Percentiles rank a stretch among this genome's conserved stretches.
phyloP scores from a whole-genome alignment of 2,888 invertebrate species.

The Gastrophysa polygoni region DNA sequence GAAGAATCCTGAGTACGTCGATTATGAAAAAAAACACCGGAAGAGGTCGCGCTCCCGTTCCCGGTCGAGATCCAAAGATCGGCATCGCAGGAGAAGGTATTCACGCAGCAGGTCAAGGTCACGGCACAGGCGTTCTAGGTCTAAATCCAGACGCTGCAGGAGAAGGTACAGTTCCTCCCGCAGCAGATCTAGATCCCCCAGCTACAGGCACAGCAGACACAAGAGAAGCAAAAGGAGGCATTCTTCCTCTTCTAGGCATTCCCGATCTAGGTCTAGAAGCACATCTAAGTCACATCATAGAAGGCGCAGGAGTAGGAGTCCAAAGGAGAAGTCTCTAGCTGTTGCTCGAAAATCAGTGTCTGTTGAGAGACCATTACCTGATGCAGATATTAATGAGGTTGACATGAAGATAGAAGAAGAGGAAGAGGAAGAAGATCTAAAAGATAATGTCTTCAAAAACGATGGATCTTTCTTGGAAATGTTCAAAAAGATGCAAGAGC shows the following conservation, averaged over 20 bases:
- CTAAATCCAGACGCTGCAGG: constrained; percentile 37
- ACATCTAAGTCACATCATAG: constrained; percentile 32
- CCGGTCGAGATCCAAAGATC: constrained; percentile 41
- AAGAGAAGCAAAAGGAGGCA: constrained; percentile 24
- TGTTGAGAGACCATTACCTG: constrained; percentile 24
- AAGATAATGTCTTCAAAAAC: constrained; percentile 72
- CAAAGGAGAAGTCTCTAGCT: constrained; percentile 17
- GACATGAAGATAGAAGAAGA: constrained; percentile 42
- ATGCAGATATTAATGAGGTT: constrained; percentile 35
- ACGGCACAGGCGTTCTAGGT: constrained; percentile 34
- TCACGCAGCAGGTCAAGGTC: constrained; percentile 41
- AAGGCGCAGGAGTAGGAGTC: constrained; percentile 13
- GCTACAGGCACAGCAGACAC: constrained; percentile 30
- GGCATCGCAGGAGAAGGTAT: constrained; percentile 32
- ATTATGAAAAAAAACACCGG: constrained; percentile 42
- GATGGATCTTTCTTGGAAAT: constrained; percentile 91
- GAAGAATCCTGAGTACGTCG: constrained; percentile 51
- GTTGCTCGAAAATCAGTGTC: constrained; percentile 12
- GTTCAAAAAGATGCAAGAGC: constrained; percentile 87
- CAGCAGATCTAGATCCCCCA: constrained; percentile 29
- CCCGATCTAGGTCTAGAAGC: constrained; percentile 40
- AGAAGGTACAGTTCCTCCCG: constrained; percentile 34
- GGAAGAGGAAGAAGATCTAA: constrained; percentile 48
- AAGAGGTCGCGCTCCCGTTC: constrained; percentile 36
- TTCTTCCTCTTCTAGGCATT: constrained; percentile 24